phyloP scores from a whole-genome alignment of 2,113 vertebrate genomes.

The Heterochromis multidens region DNA sequence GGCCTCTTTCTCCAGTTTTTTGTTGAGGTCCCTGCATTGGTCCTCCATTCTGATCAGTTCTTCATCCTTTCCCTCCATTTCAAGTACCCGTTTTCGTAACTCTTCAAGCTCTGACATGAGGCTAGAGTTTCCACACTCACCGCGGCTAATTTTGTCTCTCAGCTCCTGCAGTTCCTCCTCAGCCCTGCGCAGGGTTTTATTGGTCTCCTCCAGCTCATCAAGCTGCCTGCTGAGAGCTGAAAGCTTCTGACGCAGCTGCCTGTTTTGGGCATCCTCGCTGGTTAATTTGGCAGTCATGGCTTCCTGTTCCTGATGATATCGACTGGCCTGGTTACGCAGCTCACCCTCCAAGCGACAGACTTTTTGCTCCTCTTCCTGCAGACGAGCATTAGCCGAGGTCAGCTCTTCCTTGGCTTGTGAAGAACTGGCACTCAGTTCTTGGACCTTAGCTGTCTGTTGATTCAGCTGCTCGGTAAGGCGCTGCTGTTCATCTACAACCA shows the following conservation, averaged over 20 bases:
- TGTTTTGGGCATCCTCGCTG: conserved; percentile 89
- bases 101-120: conserved; percentile 91
- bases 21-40: conserved; percentile 91
- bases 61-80: conserved; percentile 98
- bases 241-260: conserved; percentile 89
- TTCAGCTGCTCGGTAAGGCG: conserved; percentile 84
- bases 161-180: conserved; percentile 95
- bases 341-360: conserved; percentile 83
- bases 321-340: conserved; percentile 76
- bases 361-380: conserved; percentile 85
- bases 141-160: conserved; percentile 87
- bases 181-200: conserved; percentile 87
- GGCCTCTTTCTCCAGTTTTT: conserved; percentile 90
- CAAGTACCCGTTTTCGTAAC: conserved; percentile 87
- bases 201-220: conserved; percentile 93
- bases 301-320: conserved; percentile 84
- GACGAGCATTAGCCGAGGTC: conserved; percentile 77
- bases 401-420: conserved; percentile 83
- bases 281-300: conserved; percentile 90
- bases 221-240: conserved; percentile 88
- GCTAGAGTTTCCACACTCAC: conserved; percentile 85
- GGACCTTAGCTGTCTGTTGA: conserved; percentile 84
- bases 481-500: conserved; percentile 96
- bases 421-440: conserved; percentile 79
- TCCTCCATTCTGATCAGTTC: conserved; percentile 94